Evolutionary conservation across 92 coral and sea anemone genomes (phyloP).

Genomic region (Epizoanthus scotinus): DNA sequence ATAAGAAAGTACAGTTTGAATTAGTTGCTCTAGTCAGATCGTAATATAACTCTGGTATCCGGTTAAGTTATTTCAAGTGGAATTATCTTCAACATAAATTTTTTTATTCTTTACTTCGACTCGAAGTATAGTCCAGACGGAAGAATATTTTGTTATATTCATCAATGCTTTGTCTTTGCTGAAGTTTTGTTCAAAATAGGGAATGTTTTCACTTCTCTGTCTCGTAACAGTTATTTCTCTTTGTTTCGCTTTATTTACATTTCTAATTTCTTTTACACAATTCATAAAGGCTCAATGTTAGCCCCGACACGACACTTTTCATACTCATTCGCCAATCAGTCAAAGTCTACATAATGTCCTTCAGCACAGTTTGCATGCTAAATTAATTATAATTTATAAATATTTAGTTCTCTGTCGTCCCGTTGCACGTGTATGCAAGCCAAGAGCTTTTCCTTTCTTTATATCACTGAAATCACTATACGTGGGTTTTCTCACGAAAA

Average conservation of each 20-base stretch:
- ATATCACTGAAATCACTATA: neutral
- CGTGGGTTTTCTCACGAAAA: conserved; percentile 2
- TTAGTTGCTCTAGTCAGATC: conserved; percentile 61
- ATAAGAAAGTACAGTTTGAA: conserved; percentile 80
- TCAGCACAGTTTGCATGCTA: conserved; percentile 56
- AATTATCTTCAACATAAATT: conserved; percentile 69
- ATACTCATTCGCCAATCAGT: conserved; percentile 43
- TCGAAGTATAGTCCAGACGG: neutral
- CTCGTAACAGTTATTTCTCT: conserved; percentile 43
- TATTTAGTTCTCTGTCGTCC: conserved; percentile 57
- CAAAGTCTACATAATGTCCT: conserved; percentile 49
- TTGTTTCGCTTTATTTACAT: conserved; percentile 60
- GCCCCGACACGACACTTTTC: conserved; percentile 28
- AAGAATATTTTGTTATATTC: conserved; percentile 31
- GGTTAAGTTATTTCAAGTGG: conserved; percentile 79
- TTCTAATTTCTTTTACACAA: conserved; percentile 78
- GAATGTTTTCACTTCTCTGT: conserved; percentile 14
- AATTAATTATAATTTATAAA: conserved; percentile 64
- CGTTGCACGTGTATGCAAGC: conserved; percentile 54
- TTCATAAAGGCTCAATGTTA: conserved; percentile 56
- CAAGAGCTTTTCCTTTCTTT: conserved; percentile 38
- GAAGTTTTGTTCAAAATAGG: conserved; percentile 42
- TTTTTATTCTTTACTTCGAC: conserved; percentile 57
- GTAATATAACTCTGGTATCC: conserved; percentile 86
- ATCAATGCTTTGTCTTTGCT: conserved; percentile 32